Conservation (phyloP, 2,113 vertebrate species). For the Pseudonaja textilis region DNA sequence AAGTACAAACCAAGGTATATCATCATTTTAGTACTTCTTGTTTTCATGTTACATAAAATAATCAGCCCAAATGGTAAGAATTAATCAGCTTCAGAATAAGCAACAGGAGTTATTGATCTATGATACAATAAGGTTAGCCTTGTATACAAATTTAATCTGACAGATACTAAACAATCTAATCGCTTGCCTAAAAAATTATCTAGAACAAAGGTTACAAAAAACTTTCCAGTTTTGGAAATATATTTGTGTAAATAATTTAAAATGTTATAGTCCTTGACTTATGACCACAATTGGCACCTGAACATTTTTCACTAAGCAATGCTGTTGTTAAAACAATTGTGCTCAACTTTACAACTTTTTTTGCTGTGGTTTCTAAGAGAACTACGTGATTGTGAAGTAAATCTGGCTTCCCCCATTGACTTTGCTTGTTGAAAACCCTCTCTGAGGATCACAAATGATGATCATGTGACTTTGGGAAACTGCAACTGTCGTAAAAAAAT, state of each 20-base stretch:
- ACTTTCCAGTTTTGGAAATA: background rate
- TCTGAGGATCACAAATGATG: background rate
- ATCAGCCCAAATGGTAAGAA: background rate
- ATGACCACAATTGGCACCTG: background rate
- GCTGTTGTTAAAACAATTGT: background rate
- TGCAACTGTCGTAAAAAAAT: background rate
- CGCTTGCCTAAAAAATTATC: background rate
- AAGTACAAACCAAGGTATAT: background rate
- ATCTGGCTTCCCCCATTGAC: background rate
- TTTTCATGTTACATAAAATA: background rate
- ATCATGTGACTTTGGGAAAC: background rate
- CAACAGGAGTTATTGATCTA: background rate
- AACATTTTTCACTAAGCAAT: background rate
- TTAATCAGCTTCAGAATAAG: background rate
- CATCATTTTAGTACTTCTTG: background rate
- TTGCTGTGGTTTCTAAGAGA: background rate
- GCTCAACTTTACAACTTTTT: background rate
- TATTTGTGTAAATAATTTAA: background rate
- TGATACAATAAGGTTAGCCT: background rate
- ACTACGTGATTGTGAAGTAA: background rate
- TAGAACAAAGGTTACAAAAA: background rate
- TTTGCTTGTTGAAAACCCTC: background rate
- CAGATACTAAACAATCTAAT: background rate
- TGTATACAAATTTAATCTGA: background rate
- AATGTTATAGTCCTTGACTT: background rate